Base-by-base conservation (phyloP, 2,888 invertebrate species). In the Marasmarcha lunaedactyla region DNA sequence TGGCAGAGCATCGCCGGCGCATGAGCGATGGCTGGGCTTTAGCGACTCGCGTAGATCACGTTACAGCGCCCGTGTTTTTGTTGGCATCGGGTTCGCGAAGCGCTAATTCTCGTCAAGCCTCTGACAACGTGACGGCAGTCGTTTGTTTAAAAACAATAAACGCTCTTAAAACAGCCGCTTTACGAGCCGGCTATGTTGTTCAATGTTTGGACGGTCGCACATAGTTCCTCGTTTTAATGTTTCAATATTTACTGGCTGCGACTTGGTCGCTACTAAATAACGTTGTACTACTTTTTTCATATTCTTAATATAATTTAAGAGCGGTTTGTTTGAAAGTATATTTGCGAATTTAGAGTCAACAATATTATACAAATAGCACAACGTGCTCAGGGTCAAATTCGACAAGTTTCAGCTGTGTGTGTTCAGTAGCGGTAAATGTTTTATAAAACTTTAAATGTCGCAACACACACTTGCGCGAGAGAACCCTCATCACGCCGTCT, bases 1-100 rank as follows among this genome's bases (percentile, higher is more conserved):
- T 79, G 76, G 61, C 53, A 62, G 68, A 71, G 71, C 70, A 61
- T 57, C 72, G 63, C 67, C 61, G 57, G 72, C 63, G 67, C 61
- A 55, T 51, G 59, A 59, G 55, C 50, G 63, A 71, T 63, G 68
- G 61, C 55, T 49, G 60, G 62, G 57, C 50, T 66, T 55, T 59
- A 49, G 42, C 43, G 71, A 71, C 67, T 77, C 74, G 76, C 50
- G 47, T 49, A 47, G 54, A 60, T 63, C 50, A 69, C 64, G 51
- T 61, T 59, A 46, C 63, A 37, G 20, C 20, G 38, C 55, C 56
- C 57, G 54, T 74, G 74, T 78, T 74, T 69, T 74, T 68, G 68
- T 78, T 78, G 76, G 77, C 74, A 60, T 42, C 50, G 47, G 42
- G 50, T 51, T 53, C 37, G 50, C 45, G 51, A 47, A 46, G 46